A percentile compares a stretch with the other conserved stretches of the same genome.
phyloP scores from a whole-genome alignment of 2,888 invertebrate species.

The Nomada ruficornis region DNA sequence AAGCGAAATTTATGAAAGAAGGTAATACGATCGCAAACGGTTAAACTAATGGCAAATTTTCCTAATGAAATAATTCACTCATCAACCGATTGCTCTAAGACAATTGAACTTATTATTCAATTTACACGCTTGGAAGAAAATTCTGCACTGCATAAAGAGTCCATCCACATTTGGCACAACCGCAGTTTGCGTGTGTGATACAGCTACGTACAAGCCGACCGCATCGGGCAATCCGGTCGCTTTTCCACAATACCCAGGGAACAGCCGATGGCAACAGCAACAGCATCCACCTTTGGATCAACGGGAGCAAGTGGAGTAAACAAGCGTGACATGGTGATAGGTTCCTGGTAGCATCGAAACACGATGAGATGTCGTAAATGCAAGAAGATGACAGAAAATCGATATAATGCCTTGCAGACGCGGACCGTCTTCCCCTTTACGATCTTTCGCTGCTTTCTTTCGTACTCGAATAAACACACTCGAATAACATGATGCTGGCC shows the following conservation, averaged over 20 bases:
- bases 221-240: constrained; percentile 32
- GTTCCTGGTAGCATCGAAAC: constrained; percentile 82
- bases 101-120: neutral
- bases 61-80: neutral
- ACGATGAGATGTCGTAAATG: constrained; percentile 83
- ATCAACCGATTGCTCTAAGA: neutral
- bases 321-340: constrained; percentile 72
- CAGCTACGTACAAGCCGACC: constrained; percentile 16
- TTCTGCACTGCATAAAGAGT: neutral
- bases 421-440: neutral
- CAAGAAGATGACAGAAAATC: constrained; percentile 83
- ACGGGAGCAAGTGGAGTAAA: constrained; percentile 58
- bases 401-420: constrained; percentile 67
- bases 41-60: too few relatives aligned
- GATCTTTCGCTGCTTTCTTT: constrained; percentile 63
- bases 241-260: constrained; percentile 69
- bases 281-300: constrained; percentile 44
- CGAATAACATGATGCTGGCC: constrained; percentile 73
- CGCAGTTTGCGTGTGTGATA: neutral
- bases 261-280: constrained; percentile 40
- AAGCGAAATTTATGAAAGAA: neutral
- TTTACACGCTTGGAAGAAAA: neutral
- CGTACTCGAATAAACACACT: neutral
- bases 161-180: neutral
- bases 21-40: neutral